These are phyloP conservation scores for Xestoiulus laeticollis DNA, from an alignment of 2,888 invertebrate species.

Conservation along the genomic window DNA sequence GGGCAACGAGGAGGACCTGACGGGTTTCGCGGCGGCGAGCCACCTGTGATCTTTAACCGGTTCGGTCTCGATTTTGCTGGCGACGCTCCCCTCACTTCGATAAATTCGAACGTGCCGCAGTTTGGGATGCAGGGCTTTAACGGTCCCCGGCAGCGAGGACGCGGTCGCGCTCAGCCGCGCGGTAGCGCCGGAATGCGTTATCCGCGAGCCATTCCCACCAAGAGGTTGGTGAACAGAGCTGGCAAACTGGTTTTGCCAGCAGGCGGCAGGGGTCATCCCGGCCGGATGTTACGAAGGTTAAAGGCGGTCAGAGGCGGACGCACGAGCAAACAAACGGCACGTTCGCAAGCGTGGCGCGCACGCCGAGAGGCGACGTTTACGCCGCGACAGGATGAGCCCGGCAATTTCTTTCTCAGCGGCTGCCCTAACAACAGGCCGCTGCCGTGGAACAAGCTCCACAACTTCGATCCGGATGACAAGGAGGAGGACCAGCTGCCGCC, in stretches of 20 bases:
- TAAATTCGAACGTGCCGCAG: neutral
- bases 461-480: neutral
- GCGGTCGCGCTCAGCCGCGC: neutral
- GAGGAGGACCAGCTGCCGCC: neutral
- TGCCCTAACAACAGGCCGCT: neutral
- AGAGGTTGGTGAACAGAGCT: neutral
- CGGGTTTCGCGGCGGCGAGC: neutral
- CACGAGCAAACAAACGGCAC: no score
- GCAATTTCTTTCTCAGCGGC: neutral
- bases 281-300: neutral
- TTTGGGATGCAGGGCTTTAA: neutral
- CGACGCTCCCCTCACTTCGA: neutral
- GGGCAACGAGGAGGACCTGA: neutral
- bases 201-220: no score
- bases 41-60: neutral
- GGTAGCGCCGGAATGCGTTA: neutral
- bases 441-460: neutral
- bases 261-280: neutral
- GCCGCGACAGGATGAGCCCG: neutral
- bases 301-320: neutral
- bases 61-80: neutral
- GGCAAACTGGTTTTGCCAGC: neutral
- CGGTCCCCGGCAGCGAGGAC: neutral
- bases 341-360: neutral
- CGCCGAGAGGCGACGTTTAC: neutral